Conservation (phyloP, 2,888 invertebrate genomes). For the Aphidius colemani region DNA sequence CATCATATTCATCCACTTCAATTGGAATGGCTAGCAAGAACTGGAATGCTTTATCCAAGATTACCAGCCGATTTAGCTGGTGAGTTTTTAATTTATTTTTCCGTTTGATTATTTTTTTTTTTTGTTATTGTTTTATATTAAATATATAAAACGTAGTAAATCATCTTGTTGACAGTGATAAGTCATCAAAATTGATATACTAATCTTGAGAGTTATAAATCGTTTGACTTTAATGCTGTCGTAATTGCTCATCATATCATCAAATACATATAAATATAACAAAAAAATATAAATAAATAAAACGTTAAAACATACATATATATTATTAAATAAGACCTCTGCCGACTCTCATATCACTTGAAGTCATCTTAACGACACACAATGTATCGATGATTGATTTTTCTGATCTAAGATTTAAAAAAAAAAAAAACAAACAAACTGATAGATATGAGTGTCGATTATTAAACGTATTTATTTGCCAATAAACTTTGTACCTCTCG, state of each 20-base stretch:
- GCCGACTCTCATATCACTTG: neutral
- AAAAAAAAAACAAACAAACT: too few species aligned
- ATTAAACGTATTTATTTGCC: too few species aligned
- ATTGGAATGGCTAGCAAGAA: conserved; percentile 88
- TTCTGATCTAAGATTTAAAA: too few species aligned
- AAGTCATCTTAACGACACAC: too few species aligned
- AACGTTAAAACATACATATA: too few species aligned
- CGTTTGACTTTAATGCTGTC: conserved; percentile 33
- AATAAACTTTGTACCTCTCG: too few species aligned
- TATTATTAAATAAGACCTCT: neutral
- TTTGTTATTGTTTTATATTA: neutral
- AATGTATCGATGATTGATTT: too few species aligned
- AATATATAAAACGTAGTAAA: conserved; percentile 6
- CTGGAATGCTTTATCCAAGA: conserved; percentile 90
- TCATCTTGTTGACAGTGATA: conserved; percentile 20
- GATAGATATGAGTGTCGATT: too few species aligned
- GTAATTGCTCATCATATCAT: conserved; percentile 35
- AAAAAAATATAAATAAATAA: too few species aligned
- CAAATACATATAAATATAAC: neutral
- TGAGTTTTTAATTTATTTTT: conserved; percentile 55
- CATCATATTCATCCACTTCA: conserved; percentile 73
- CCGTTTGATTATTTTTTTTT: neutral
- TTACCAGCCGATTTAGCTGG: conserved; percentile 80
- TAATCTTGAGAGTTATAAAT: conserved; percentile 38
- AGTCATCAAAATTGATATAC: conserved; percentile 15